Evolutionary conservation across 2,888 invertebrate genomes (phyloP), one percentile per base, ranked within the genome.

Genomic region (Ellobium chinense): DNA sequence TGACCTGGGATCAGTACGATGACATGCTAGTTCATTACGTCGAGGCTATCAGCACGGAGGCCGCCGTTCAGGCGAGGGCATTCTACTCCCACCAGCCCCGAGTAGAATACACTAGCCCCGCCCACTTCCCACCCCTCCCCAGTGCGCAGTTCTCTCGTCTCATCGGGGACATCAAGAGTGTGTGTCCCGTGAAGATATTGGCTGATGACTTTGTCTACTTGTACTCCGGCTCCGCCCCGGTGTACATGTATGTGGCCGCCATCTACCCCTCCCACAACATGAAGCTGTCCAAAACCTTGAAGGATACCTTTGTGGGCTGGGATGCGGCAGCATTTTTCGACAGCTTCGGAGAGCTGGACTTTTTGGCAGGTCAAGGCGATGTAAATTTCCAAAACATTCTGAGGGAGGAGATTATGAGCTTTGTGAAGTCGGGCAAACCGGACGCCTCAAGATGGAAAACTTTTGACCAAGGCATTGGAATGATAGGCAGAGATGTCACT

Each of bases 301-400:
- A 36, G 31, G 34, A 66, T 18, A 56, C 68, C 12, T 80, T 80
- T 58, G 39, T 80, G 1, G 80, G 63, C 39, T 83, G 81, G 78
- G 83, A 81, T 39, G 24, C 76, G 27, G 24, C 75, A 18, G 78
- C 78, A 2, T 78, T 83, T 27, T 81, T 83, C 37, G 78, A 70
- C 21, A 24, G 60, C 27, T 83, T 83, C 37, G 24, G 39, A 14
- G 37, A 39, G 1, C 36, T 65, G 21, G 72, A 46, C 31, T 79
- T 80, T 34, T 36, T 36, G 0, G 63, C 69, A 21, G 56, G 56
- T 1, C 58, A 69, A 46, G 66, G 34, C 7, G 83, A 83, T 34
- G 31, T 78, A 0, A 70, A 63, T 9, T 83, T 83, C 21, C 75
- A 76, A 75, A 74, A 70, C 24, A n/a, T 78, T 31, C 14, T 83